phyloP scores from a whole-genome alignment of 2,888 invertebrate genomes.

The Myopa testacea region DNA sequence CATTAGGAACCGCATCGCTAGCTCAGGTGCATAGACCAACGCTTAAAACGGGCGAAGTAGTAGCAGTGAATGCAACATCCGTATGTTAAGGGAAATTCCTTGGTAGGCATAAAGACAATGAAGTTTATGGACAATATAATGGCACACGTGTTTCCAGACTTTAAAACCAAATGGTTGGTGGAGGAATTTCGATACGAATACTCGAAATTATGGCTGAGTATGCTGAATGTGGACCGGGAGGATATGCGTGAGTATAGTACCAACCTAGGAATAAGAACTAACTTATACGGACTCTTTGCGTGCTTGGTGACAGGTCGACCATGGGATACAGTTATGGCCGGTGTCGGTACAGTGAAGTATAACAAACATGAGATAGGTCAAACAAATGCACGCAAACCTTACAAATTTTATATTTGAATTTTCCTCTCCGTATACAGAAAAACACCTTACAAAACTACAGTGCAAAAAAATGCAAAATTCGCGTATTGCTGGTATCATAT shows the following conservation, averaged over 20 bases:
- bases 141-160: slow-evolving; percentile 92
- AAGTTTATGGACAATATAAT: slow-evolving; percentile 86
- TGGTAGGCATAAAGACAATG: slow-evolving; percentile 96
- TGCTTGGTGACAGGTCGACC: slow-evolving; percentile 96
- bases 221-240: slow-evolving; percentile 83
- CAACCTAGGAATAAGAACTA: slow-evolving; percentile 85
- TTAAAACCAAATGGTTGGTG: slow-evolving; percentile 95
- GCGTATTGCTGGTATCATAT: too few species aligned
- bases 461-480: too few species aligned
- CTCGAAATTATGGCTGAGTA: slow-evolving; percentile 92
- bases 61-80: slow-evolving; percentile 99
- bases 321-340: slow-evolving; percentile 89
- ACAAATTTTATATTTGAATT: neutral
- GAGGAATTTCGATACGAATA: slow-evolving; percentile 95
- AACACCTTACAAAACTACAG: slow-evolving; percentile 81
- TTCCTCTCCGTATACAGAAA: slow-evolving; percentile 72
- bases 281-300: slow-evolving; percentile 89
- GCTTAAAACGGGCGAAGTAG: slow-evolving; percentile 78
- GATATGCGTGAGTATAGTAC: slow-evolving; percentile 83
- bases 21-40: slow-evolving; percentile 93
- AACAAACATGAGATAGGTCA: slow-evolving; percentile 74
- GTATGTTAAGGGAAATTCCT: slow-evolving; percentile 87
- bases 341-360: slow-evolving; percentile 81
- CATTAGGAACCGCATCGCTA: slow-evolving; percentile 94
- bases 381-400: neutral